These are phyloP conservation scores for Macrostomum cliftonense DNA, from an alignment of 2,888 invertebrate genomes.

Conservation along the genomic window DNA sequence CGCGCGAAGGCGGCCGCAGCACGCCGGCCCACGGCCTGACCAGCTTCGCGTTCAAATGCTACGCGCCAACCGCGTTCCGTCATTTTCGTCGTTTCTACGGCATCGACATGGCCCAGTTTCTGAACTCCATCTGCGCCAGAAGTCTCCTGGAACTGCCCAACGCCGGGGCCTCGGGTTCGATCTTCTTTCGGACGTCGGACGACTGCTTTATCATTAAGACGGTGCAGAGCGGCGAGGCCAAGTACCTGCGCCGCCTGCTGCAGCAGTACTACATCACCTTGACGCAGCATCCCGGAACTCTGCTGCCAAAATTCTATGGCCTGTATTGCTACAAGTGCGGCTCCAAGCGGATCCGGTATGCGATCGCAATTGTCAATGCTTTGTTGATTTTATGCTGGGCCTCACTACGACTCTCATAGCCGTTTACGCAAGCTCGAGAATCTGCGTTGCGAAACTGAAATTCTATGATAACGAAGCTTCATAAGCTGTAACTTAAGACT, in stretches of 20 bases:
- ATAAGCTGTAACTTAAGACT: no score
- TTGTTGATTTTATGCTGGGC: no score
- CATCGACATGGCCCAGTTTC: slow-evolving; percentile 94
- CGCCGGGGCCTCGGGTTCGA: slow-evolving; percentile 95
- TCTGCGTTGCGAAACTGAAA: no score
- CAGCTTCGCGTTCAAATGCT: slow-evolving; percentile 88
- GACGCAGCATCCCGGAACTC: slow-evolving; percentile 90
- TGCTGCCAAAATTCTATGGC: slow-evolving; percentile 97
- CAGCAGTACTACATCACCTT: slow-evolving; percentile 84
- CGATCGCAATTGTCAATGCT: no score
- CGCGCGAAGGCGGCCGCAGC: slow-evolving; percentile 64
- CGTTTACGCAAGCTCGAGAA: no score
- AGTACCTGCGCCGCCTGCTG: slow-evolving; percentile 88
- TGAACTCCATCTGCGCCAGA: slow-evolving; percentile 91
- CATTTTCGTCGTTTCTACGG: slow-evolving; percentile 96
- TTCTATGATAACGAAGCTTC: no score
- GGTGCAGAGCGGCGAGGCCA: slow-evolving; percentile 95
- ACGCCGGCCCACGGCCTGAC: slow-evolving; percentile 96
- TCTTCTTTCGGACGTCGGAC: slow-evolving; percentile 92
- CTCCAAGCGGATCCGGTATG: slow-evolving; percentile 96
- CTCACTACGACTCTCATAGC: no score
- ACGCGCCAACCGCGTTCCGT: slow-evolving; percentile 96
- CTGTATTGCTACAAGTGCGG: slow-evolving; percentile 95
- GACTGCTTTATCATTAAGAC: slow-evolving; percentile 99
- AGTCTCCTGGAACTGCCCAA: slow-evolving; percentile 83